Conservation (phyloP, 1,140 invertebrate genomes). For the Drosophila ogumai region DNA sequence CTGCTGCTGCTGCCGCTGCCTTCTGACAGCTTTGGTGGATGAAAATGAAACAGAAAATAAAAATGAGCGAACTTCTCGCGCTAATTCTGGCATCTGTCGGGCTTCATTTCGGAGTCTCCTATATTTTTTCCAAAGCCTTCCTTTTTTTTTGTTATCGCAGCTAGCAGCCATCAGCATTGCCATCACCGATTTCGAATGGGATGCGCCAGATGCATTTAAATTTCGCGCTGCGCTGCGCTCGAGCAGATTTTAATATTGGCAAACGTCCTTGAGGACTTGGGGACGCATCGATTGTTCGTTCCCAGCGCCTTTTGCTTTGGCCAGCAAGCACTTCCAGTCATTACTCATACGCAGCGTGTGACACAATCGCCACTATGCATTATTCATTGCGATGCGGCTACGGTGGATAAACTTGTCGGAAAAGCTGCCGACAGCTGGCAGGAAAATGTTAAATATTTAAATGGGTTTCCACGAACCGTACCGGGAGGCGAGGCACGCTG, state of each 20-base stretch:
- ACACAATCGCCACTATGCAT: conserved; percentile 71
- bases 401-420: conserved; percentile 62
- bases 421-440: conserved; percentile 72
- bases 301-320: conserved; percentile 26
- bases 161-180: conserved; percentile 19
- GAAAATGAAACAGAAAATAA: conserved; percentile 51
- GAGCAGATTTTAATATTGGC: conserved; percentile 78
- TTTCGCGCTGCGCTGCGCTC: conserved; percentile 78
- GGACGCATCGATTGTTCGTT: conserved; percentile 40
- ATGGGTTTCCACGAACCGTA: conserved; percentile 25
- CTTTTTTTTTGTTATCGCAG: not conserved
- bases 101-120: conserved; percentile 49
- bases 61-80: conserved; percentile 59
- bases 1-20: conserved; percentile 14
- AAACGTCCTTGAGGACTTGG: conserved; percentile 64
- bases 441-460: conserved; percentile 75
- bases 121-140: conserved; percentile 18
- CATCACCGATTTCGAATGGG: conserved; percentile 60
- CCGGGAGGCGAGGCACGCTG: conserved; percentile 21
- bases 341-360: conserved; percentile 77
- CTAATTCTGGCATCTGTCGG: conserved; percentile 75
- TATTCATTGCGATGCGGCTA: conserved; percentile 64
- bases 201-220: conserved; percentile 77
- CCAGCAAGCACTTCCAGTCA: conserved; percentile 62
- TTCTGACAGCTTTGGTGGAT: conserved; percentile 38